Conservation (phyloP, 2,888 invertebrate genomes). For the Stomorhina lunata region DNA sequence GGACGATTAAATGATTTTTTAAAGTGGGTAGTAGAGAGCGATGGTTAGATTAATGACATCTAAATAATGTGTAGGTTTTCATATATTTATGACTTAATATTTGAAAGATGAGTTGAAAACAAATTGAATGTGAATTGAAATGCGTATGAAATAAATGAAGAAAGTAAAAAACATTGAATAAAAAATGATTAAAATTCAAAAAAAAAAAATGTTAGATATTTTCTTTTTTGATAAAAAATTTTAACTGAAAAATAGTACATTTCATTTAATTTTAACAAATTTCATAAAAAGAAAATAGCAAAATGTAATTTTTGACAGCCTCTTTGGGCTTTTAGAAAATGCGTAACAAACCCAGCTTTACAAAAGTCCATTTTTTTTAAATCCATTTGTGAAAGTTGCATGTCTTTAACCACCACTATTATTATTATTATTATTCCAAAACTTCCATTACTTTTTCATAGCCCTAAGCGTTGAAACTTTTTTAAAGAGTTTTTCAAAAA, state of each 20-base stretch:
- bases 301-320: conserved; percentile 7
- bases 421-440: not conserved
- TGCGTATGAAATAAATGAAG: too few relatives aligned
- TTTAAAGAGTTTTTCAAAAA: conserved; percentile 16
- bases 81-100: not conserved
- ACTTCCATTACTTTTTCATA: not conserved
- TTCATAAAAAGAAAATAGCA: too few relatives aligned
- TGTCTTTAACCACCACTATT: conserved; percentile 40
- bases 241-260: too few relatives aligned
- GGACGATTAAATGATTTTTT: conserved; percentile 31
- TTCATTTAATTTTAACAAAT: too few relatives aligned
- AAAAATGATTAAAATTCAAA: too few relatives aligned
- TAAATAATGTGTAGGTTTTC: conserved; percentile 17
- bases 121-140: too few relatives aligned
- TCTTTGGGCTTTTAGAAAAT: not conserved
- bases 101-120: not conserved
- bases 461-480: not conserved
- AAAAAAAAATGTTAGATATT: too few relatives aligned
- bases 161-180: too few relatives aligned
- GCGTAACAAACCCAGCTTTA: not conserved
- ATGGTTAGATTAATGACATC: conserved; percentile 13
- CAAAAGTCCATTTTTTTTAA: not conserved
- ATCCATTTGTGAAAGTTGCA: conserved; percentile 35
- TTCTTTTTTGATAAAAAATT: too few relatives aligned
- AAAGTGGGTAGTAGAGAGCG: conserved; percentile 32